These are phyloP conservation scores for Opisthocomus hoazin DNA, from an alignment of 2,113 vertebrate genomes.

Conservation along the genomic window DNA sequence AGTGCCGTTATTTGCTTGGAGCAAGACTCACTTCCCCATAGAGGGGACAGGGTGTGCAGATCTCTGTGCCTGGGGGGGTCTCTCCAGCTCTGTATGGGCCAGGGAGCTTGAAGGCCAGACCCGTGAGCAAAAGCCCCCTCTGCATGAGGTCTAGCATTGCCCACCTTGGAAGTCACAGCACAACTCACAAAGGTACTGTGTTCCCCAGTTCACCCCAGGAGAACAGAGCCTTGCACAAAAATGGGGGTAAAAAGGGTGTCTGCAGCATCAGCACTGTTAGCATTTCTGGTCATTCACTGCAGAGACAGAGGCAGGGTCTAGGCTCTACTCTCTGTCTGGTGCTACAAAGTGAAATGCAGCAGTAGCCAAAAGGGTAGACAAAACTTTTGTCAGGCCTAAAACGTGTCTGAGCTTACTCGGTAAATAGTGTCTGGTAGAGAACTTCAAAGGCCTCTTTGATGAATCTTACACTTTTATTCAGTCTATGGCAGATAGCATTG, in stretches of 20 bases:
- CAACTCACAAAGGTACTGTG: not conserved
- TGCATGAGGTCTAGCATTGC: not conserved
- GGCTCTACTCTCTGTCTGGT: not conserved
- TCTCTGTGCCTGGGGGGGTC: not conserved
- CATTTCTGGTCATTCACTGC: constrained; percentile 10
- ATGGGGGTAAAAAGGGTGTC: not conserved
- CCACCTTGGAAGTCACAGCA: not conserved
- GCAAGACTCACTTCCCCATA: not conserved
- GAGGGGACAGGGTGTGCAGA: not conserved
- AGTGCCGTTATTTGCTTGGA: constrained; percentile 14
- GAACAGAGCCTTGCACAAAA: not conserved
- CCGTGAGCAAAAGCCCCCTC: not conserved
- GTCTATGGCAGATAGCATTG: not conserved
- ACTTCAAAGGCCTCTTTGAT: constrained; percentile 19
- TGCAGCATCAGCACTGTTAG: constrained; percentile 33
- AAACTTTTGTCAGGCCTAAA: constrained; percentile 5
- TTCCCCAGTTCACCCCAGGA: not conserved
- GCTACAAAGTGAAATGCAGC: constrained; percentile 38
- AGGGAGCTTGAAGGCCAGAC: not conserved
- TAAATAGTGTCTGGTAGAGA: not conserved
- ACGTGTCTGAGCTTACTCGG: not conserved
- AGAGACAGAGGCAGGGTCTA: not conserved
- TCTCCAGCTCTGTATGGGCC: not conserved
- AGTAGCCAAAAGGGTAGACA: constrained; percentile 30
- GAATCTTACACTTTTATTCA: not conserved